Conservation (phyloP, 92 coral and sea anemone species). For the Palythoa caribaeorum region DNA sequence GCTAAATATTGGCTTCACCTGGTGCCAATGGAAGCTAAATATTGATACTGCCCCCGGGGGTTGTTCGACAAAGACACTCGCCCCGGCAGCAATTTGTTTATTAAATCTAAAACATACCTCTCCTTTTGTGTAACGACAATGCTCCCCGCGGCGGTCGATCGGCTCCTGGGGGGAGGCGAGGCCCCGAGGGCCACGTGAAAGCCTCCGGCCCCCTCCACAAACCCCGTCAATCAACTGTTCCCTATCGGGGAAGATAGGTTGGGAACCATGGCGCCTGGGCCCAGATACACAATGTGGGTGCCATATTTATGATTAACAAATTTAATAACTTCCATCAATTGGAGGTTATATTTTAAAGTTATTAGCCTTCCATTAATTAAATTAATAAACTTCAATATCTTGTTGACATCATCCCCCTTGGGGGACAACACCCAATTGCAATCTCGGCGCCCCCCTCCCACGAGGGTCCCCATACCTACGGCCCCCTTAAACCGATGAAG, state of each 20-base stretch:
- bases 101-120: conserved; percentile 50
- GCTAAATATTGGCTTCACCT: conserved; percentile 50
- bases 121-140: conserved; percentile 51
- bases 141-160: conserved; percentile 50
- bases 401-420: conserved; percentile 50
- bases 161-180: conserved; percentile 54
- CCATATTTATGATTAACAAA: conserved; percentile 52
- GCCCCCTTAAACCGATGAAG: conserved; percentile 54
- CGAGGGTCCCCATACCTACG: conserved; percentile 53
- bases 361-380: conserved; percentile 51
- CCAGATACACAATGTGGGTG: conserved; percentile 53
- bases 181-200: conserved; percentile 57
- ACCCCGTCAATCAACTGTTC: conserved; percentile 57
- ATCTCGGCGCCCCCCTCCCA: conserved; percentile 50
- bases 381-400: conserved; percentile 50
- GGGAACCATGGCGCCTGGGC: conserved; percentile 52
- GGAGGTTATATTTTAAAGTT: conserved; percentile 51
- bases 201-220: conserved; percentile 53
- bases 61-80: conserved; percentile 46
- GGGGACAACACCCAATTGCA: conserved; percentile 53
- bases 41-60: conserved; percentile 51
- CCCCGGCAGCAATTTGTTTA: conserved; percentile 50
- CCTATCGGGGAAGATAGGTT: conserved; percentile 42
- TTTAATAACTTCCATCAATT: conserved; percentile 49
- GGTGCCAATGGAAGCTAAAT: conserved; percentile 32